Conservation (phyloP, 37 sponge, comb jelly and placozoan genomes). For the Hexactinellida sp. region DNA sequence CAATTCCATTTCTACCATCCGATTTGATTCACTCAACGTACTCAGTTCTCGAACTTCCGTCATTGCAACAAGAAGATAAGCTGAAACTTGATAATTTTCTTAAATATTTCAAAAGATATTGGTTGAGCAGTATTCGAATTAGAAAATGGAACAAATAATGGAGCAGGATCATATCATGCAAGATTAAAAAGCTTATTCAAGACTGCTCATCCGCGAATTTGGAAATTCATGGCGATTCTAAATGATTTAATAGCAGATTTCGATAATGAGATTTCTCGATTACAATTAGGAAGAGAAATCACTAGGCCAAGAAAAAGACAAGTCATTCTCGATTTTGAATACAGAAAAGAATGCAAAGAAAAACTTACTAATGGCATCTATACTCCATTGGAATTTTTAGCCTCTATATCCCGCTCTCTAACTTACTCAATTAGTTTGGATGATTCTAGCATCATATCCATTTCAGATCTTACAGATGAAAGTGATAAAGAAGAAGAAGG, state of each 20-base stretch:
- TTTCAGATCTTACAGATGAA: background rate
- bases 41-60: background rate
- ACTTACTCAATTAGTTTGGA: background rate
- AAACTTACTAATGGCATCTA: background rate
- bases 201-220: background rate
- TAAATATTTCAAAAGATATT: background rate
- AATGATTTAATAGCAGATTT: background rate
- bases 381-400: slow-evolving; percentile 12
- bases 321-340: background rate
- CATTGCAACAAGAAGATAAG: background rate
- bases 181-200: background rate
- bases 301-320: background rate
- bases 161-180: background rate
- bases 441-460: background rate
- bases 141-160: background rate
- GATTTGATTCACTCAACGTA: background rate
- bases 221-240: background rate
- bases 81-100: background rate
- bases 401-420: background rate
- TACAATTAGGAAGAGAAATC: background rate
- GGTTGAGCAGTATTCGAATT: background rate
- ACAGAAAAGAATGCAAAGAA: background rate
- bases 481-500: background rate
- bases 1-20: background rate
- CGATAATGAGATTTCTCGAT: background rate